Base-by-base conservation (phyloP, 2,797 vertebrate species). In the Karalla daura region DNA sequence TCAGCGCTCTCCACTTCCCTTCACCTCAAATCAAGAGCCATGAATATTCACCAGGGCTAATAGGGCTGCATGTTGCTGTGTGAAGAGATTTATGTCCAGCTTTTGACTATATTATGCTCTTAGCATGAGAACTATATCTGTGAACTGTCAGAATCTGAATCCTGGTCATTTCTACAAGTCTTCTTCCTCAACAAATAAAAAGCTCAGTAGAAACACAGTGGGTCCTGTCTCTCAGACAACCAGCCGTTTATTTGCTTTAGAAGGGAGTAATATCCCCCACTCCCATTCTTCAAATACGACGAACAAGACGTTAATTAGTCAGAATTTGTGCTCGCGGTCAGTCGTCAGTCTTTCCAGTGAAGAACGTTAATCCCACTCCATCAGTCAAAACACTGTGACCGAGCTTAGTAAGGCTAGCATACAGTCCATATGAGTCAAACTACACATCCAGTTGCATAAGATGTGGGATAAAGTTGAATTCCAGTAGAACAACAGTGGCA, bases 391-490 rank as follows among this genome's bases (percentile, higher is more conserved):
- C 46, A 23, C 7, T 6, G 2, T 61, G 63, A 67, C 49, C 44
- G 40, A 41, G 27, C 66, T 23, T 18, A 3, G 1, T 9, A n/a
- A 54, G 1, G 11, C 27, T 0, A n/a, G 62, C 70, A 39, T 54
- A 51, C 70, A 62, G 27, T 25, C 50, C 49, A 47, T 58, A 27
- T 51, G 66, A 63, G 61, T 50, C 24, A 73, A 80, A 47, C 44
- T 17, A 47, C 76, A 54, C 2, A 28, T 74, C 66, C 65, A 69
- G 73, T 87, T 88, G 81, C 83, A 68, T 83, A 84, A 89, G 74
- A 89, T 79, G 68, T 80, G 58, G 88, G 81, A 84, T 85, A 83
- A 85, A 91, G 82, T 87, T 87, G 75, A 85, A 80, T 72, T 69
- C 17, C 7, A 55, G 59, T 4, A 45, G 65, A 84, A 89, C 86